These are phyloP conservation scores for Nothura maculosa DNA, from an alignment of 2,797 vertebrate genomes.

Conservation along the genomic window DNA sequence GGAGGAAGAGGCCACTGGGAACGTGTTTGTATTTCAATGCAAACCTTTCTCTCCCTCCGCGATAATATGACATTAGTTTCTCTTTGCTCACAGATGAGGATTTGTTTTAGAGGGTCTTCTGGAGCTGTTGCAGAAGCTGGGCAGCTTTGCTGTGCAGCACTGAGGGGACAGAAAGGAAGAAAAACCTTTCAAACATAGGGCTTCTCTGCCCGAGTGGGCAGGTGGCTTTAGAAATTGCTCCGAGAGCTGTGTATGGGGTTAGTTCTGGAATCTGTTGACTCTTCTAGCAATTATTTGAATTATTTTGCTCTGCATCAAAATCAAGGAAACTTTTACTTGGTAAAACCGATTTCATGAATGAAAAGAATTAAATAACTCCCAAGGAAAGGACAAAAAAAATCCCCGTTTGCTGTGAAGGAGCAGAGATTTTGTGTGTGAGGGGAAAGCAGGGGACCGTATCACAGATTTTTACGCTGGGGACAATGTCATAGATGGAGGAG, in stretches of 20 bases:
- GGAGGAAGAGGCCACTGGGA: neutral
- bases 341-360: neutral
- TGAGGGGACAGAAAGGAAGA: neutral
- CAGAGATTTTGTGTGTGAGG: neutral
- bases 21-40: neutral
- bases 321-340: neutral
- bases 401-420: neutral
- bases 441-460: neutral
- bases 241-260: neutral
- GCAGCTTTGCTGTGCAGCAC: neutral
- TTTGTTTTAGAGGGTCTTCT: neutral
- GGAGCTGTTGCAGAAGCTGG: neutral
- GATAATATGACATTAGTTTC: neutral
- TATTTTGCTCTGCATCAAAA: neutral
- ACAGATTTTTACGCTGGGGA: neutral
- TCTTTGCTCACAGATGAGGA: neutral
- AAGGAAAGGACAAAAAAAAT: neutral
- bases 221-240: neutral
- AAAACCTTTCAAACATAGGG: neutral
- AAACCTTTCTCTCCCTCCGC: neutral
- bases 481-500: neutral
- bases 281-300: neutral
- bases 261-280: neutral
- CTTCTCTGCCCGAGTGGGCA: neutral
- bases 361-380: neutral